These are phyloP conservation scores for Heliangelus exortis DNA, from an alignment of 2,797 vertebrate genomes.

Conservation along the genomic window DNA sequence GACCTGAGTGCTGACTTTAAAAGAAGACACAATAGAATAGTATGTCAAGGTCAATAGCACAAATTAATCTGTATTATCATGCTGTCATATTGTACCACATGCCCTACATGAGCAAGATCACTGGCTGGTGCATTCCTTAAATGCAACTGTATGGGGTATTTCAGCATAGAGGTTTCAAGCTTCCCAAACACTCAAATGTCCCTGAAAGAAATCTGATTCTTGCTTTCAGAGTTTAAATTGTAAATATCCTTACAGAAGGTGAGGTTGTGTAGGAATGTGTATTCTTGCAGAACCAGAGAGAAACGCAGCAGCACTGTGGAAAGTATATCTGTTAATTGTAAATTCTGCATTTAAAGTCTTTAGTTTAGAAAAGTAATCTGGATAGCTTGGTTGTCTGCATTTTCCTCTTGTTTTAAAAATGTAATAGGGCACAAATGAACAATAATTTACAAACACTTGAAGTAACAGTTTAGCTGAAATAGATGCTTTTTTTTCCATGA, in stretches of 20 bases:
- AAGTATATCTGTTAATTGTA: neutral
- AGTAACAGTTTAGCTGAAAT: neutral
- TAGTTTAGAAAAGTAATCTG: neutral
- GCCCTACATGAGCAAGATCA: conserved; percentile 78
- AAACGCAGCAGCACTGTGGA: neutral
- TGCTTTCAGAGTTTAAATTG: conserved; percentile 35
- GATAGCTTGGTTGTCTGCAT: neutral
- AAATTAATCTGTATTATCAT: conserved; percentile 82
- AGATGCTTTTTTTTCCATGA: conserved; percentile 20
- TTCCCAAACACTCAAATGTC: neutral
- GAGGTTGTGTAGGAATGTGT: conserved; percentile 6
- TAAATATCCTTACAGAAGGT: neutral
- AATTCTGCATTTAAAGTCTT: neutral
- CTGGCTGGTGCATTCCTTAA: neutral
- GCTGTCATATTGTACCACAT: conserved; percentile 78
- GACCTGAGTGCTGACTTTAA: conserved; percentile 60
- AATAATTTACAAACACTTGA: neutral
- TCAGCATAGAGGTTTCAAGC: neutral
- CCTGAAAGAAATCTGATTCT: conserved; percentile 4
- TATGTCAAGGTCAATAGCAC: conserved; percentile 81
- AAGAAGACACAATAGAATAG: conserved; percentile 73
- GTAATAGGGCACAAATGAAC: neutral
- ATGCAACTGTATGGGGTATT: neutral
- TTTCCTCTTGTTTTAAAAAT: neutral
- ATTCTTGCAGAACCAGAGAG: neutral